These are phyloP conservation scores for Spodoptera picta DNA, from an alignment of 2,888 invertebrate genomes.

Conservation along the genomic window DNA sequence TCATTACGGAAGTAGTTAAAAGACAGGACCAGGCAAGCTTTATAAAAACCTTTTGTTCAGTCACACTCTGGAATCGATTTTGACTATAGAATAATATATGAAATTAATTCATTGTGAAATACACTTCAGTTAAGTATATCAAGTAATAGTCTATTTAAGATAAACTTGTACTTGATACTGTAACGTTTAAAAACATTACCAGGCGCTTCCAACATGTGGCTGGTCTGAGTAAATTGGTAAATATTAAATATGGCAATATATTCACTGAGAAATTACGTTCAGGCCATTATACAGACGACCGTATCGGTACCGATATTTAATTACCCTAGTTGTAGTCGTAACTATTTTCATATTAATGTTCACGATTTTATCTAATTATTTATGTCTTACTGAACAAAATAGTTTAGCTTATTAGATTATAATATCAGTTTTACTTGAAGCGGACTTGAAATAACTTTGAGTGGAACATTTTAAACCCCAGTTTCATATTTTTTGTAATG, in stretches of 20 bases:
- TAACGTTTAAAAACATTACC: too few species aligned
- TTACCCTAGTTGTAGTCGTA: slow-evolving; percentile 19
- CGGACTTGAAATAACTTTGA: slow-evolving; percentile 4
- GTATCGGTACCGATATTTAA: neutral
- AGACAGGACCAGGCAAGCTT: too few species aligned
- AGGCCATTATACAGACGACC: neutral
- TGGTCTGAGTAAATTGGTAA: too few species aligned
- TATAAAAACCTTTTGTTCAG: too few species aligned
- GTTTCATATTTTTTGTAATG: slow-evolving; percentile 7
- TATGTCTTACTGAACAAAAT: slow-evolving; percentile 41
- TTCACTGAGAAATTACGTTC: neutral
- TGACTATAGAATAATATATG: too few species aligned
- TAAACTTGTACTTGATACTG: too few species aligned
- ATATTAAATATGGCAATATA: neutral
- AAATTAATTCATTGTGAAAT: too few species aligned
- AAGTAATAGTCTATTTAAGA: too few species aligned
- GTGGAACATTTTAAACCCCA: slow-evolving; percentile 23
- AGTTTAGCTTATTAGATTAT: slow-evolving; percentile 26
- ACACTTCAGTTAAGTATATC: too few species aligned
- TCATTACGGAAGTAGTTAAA: too few species aligned
- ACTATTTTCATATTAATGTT: slow-evolving; percentile 44
- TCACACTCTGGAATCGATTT: too few species aligned
- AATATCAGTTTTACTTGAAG: slow-evolving; percentile 26
- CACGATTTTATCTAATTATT: slow-evolving; percentile 24
- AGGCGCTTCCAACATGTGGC: too few species aligned